A percentile compares a stretch with the other conserved stretches of the same genome.
Evolutionary conservation across 2,797 vertebrate genomes (phyloP).

Genomic region (Pipistrellus kuhlii): DNA sequence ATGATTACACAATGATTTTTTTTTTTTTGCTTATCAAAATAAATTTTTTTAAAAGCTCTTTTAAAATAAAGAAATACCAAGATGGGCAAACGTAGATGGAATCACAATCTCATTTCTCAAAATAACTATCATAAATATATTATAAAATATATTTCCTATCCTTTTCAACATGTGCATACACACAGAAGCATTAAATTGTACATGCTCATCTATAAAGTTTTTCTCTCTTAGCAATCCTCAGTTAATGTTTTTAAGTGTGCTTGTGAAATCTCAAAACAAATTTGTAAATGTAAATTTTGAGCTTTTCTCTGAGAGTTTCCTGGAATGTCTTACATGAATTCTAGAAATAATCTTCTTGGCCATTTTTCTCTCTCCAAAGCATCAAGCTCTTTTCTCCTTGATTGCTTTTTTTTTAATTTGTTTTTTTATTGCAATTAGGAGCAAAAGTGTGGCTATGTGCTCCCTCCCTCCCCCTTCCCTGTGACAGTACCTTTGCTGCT

Average conservation of each 20-base stretch:
- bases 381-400: neutral
- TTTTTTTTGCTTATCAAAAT: neutral
- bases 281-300: constrained; percentile 1
- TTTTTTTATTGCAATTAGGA: neutral
- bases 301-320: neutral
- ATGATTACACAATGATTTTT: neutral
- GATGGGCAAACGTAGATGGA: neutral
- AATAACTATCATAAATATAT: neutral
- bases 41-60: neutral
- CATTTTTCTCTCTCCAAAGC: neutral
- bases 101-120: neutral
- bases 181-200: neutral
- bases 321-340: neutral
- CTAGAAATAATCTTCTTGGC: neutral
- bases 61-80: neutral
- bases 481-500: neutral
- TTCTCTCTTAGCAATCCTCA: neutral
- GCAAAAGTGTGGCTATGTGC: neutral
- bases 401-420: neutral
- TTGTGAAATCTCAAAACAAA: constrained; percentile 3
- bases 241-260: constrained; percentile 3
- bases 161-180: neutral
- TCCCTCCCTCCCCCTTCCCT: neutral
- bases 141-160: neutral
- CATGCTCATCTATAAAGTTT: neutral